These are phyloP conservation scores for Trichogramma dendrolimi DNA, from an alignment of 2,888 invertebrate genomes.

Conservation along the genomic window DNA sequence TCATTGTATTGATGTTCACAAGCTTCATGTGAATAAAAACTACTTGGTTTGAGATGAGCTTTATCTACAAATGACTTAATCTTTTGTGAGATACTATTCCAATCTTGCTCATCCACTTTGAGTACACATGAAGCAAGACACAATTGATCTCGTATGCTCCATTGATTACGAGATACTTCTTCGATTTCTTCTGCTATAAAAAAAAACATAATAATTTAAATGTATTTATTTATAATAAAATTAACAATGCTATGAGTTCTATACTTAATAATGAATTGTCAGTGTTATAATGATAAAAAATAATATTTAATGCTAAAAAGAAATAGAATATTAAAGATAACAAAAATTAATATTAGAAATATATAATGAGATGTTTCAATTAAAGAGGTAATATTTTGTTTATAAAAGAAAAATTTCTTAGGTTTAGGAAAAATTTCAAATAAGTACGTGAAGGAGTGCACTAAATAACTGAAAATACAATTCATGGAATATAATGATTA, in stretches of 20 bases:
- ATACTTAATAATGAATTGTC: neutral
- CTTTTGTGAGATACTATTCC: conserved; percentile 82
- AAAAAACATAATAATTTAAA: conserved; percentile 13
- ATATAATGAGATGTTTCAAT: no score
- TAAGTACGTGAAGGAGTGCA: no score
- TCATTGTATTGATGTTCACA: conserved; percentile 87
- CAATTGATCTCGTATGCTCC: conserved; percentile 80
- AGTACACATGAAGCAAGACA: conserved; percentile 82
- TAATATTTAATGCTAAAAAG: no score
- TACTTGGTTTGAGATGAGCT: conserved; percentile 62
- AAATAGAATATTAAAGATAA: no score
- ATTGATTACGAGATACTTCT: conserved; percentile 72
- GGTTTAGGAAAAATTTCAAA: no score
- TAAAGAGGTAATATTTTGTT: no score
- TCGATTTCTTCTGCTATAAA: conserved; percentile 56
- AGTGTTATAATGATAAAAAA: no score
- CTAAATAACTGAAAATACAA: no score
- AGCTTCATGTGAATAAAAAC: conserved; percentile 87
- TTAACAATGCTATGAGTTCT: neutral
- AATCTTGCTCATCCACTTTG: conserved; percentile 84
- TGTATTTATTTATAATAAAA: conserved; percentile 5
- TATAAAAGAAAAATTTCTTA: no score
- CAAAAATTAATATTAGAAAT: no score
- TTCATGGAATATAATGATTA: no score
- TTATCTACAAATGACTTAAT: conserved; percentile 74